Conservation (phyloP, 2,797 vertebrate genomes). For the Anniella stebbinsi region DNA sequence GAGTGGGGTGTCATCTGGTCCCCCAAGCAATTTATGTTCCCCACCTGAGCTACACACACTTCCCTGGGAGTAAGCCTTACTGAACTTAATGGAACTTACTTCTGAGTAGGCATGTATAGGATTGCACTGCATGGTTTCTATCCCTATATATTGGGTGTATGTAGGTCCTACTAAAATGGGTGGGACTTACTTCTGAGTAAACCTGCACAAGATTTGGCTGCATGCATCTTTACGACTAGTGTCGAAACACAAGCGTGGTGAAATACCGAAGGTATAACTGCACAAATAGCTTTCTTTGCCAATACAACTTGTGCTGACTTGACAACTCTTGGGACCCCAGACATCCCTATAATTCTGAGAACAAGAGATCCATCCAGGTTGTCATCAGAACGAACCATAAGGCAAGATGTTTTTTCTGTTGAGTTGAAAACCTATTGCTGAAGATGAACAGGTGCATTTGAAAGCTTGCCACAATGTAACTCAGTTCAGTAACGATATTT, state of each 20-base stretch:
- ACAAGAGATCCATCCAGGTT: neutral
- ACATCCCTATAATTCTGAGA: neutral
- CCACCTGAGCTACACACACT: neutral
- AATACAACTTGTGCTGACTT: neutral
- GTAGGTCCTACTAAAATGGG: neutral
- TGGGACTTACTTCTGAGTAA: neutral
- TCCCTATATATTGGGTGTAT: neutral
- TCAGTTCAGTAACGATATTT: neutral
- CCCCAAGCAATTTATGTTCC: no score
- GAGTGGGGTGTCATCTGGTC: no score
- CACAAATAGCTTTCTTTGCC: neutral
- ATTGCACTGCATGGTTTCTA: neutral
- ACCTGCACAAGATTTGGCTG: neutral
- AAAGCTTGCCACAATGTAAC: neutral
- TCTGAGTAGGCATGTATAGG: neutral
- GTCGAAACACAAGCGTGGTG: neutral
- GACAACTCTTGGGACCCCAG: neutral
- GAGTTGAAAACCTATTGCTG: neutral
- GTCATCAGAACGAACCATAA: neutral
- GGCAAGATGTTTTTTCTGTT: neutral
- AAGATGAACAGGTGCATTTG: neutral
- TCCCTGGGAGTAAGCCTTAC: neutral
- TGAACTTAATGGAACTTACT: neutral
- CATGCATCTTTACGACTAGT: neutral
- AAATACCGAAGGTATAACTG: neutral